Evolutionary conservation across 2,797 vertebrate genomes (phyloP).

Genomic region (Chiloscyllium punctatum): DNA sequence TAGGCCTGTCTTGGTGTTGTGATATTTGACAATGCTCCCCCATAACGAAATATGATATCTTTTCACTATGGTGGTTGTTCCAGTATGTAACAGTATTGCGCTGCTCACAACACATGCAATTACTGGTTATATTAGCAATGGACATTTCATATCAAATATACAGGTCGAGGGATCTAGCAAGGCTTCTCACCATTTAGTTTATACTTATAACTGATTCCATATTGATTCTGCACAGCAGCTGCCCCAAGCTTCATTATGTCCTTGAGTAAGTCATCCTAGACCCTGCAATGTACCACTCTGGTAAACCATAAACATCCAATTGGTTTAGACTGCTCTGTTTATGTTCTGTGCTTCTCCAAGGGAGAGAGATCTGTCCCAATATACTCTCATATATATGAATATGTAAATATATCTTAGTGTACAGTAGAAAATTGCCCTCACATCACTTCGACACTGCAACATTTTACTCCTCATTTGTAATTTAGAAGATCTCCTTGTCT

Average conservation of each 20-base stretch:
- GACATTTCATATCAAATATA: too few relatives aligned
- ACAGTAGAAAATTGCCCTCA: background rate
- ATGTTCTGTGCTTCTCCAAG: background rate
- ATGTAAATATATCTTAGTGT: too few relatives aligned
- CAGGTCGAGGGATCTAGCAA: too few relatives aligned
- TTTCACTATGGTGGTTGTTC: too few relatives aligned
- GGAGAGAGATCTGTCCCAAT: too few relatives aligned
- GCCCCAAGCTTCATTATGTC: background rate
- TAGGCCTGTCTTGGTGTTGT: too few relatives aligned
- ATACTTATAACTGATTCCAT: background rate
- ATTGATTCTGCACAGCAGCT: background rate
- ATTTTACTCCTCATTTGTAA: background rate
- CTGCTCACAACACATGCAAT: too few relatives aligned
- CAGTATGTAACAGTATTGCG: too few relatives aligned
- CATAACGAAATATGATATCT: too few relatives aligned
- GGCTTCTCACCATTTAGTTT: too few relatives aligned
- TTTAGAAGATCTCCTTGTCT: background rate
- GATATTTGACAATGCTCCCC: too few relatives aligned
- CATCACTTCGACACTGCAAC: background rate
- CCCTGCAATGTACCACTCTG: background rate
- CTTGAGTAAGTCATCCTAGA: background rate
- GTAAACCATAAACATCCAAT: background rate
- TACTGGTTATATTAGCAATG: too few relatives aligned
- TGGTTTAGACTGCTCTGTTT: background rate
- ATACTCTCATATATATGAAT: background rate